Evolutionary conservation across 2,113 vertebrate species (phyloP), one percentile per base, ranked within the genome.

Genomic region (Cnemophilus loriae): DNA sequence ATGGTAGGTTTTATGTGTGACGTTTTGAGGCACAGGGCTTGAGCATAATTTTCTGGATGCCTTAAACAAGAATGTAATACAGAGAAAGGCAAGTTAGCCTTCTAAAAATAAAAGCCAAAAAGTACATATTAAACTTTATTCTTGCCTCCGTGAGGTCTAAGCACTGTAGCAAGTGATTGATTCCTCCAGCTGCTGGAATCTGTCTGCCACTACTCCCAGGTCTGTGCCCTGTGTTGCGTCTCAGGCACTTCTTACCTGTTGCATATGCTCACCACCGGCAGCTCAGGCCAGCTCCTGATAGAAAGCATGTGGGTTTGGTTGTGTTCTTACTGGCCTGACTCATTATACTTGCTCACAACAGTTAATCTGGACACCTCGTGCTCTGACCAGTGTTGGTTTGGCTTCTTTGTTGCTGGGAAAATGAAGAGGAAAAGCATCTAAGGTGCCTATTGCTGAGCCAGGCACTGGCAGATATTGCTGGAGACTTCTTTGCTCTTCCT

Each of bases 181-280:
- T 74, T 77, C 84, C 50, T 70, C 9, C 53, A 44, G 41, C 26
- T 92, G 20, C n/a, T 46, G 46, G n/a, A 87, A 8, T 47, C 52
- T 67, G 41, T 26, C 78, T 86, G 27, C 60, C 33, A 3, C 19
- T 33, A 10, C 23, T 65, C 28, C 30, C 46, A 30, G 39, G 6
- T 47, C 49, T 28, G 50, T 3, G 9, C 33, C 42, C 59, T 63
- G 64, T 14, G 24, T 11, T 76, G 39, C 0, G 0, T 65, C 78
- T 95, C 59, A 49, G 49, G 22, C 50, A 26, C 44, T 61, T 67
- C 60, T 53, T 47, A n/a, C 79, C 44, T 78, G 35, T 32, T 44
- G 56, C 1, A 3, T 4, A 0, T 7, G 17, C 11, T 39, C 42
- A 15, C 13, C 42, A 41, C 0, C 39, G 52, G 61, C 75, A 41